These are phyloP conservation scores for Hemibagrus guttatus DNA, from an alignment of 2,797 vertebrate species.

Conservation along the genomic window DNA sequence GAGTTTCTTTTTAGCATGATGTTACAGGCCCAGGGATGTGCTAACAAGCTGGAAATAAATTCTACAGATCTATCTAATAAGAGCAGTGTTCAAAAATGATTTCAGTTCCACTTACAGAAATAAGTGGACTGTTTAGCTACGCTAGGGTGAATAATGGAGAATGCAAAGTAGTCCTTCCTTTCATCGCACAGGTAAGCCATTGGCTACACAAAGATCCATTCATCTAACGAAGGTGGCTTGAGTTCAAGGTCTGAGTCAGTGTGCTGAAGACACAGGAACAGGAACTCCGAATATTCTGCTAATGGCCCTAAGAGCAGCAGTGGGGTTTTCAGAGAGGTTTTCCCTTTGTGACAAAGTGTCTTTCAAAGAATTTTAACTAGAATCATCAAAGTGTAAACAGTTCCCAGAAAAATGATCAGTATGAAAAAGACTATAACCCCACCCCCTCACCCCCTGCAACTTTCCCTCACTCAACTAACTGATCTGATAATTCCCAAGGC, in stretches of 20 bases:
- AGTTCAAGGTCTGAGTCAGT: constrained; percentile 18
- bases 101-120: background rate
- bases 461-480: constrained; percentile 8
- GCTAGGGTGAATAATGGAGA: background rate
- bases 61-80: background rate
- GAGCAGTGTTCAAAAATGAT: background rate
- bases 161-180: background rate
- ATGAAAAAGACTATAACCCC: background rate
- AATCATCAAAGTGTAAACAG: constrained; percentile 1
- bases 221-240: background rate
- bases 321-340: background rate
- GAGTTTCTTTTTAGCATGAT: background rate
- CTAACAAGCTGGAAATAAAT: background rate
- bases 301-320: constrained; percentile 11
- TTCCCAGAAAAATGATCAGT: background rate
- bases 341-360: background rate
- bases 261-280: background rate
- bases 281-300: constrained; percentile 2
- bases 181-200: background rate
- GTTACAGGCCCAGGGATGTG: background rate
- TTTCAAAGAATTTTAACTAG: constrained; percentile 1
- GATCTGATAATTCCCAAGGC: constrained; percentile 33
- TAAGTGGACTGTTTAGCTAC: background rate
- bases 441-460: background rate
- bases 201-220: constrained; percentile 35